These are phyloP conservation scores for Maniola hyperantus DNA, from an alignment of 2,888 invertebrate genomes.

Conservation along the genomic window DNA sequence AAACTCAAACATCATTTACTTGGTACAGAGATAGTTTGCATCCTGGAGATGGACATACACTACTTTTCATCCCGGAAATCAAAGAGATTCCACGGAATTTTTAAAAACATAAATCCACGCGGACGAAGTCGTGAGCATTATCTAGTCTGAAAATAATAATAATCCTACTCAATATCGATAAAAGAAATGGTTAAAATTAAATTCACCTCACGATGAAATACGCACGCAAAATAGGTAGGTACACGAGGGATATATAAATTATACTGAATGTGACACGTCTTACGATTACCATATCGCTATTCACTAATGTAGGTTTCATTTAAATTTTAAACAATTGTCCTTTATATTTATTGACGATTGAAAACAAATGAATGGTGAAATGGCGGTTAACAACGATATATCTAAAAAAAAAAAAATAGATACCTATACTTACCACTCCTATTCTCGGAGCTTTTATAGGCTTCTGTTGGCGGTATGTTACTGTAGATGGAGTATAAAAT, in stretches of 20 bases:
- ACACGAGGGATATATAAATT: slow-evolving; percentile 2
- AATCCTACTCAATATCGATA: not conserved
- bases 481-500: no score
- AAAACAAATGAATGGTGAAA: not conserved
- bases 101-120: no score
- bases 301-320: slow-evolving; percentile 46
- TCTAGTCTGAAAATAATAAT: not conserved
- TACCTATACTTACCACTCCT: no score
- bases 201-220: slow-evolving; percentile 21
- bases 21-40: no score
- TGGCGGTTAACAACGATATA: not conserved
- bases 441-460: no score
- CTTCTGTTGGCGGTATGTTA: no score
- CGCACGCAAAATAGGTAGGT: slow-evolving; percentile 7
- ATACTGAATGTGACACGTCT: slow-evolving; percentile 18
- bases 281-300: slow-evolving; percentile 46
- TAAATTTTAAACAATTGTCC: slow-evolving; percentile 49
- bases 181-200: slow-evolving; percentile 7
- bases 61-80: no score
- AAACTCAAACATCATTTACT: no score
- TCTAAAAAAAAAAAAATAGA: not conserved
- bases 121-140: no score
- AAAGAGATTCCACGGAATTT: no score
- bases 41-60: no score
- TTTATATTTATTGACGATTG: slow-evolving; percentile 2